A percentile compares a stretch with the other conserved stretches of the same genome.
phyloP scores from a whole-genome alignment of 2,113 vertebrate species.

The Sigmodon hispidus region DNA sequence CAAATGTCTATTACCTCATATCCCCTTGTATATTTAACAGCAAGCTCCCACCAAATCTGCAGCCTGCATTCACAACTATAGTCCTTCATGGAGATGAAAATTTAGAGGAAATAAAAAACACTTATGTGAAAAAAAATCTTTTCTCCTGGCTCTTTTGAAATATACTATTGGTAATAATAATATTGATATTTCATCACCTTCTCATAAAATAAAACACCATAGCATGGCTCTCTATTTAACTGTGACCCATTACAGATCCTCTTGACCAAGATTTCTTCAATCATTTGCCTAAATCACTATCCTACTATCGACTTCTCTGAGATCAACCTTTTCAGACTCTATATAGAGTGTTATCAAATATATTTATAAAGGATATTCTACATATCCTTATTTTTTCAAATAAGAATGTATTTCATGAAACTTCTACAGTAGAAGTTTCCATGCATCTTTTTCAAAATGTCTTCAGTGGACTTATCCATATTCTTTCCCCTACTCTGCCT shows the following conservation, averaged over 20 bases:
- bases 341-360: background rate
- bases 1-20: background rate
- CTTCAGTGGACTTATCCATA: background rate
- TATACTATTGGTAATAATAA: background rate
- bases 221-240: background rate
- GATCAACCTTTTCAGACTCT: background rate
- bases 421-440: background rate
- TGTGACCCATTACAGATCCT: background rate
- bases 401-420: background rate
- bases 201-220: background rate
- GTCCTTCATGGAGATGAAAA: background rate
- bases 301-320: background rate
- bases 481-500: background rate
- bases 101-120: too few relatives aligned
- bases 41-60: background rate
- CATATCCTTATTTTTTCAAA: too few relatives aligned
- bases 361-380: background rate
- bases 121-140: too few relatives aligned
- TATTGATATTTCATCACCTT: background rate
- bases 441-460: background rate
- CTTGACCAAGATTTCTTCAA: background rate
- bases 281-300: too few relatives aligned
- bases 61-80: background rate
- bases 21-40: background rate
- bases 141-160: background rate